These are phyloP conservation scores for Ambastaia sidthimunki DNA, from an alignment of 2,797 vertebrate genomes.

Conservation along the genomic window DNA sequence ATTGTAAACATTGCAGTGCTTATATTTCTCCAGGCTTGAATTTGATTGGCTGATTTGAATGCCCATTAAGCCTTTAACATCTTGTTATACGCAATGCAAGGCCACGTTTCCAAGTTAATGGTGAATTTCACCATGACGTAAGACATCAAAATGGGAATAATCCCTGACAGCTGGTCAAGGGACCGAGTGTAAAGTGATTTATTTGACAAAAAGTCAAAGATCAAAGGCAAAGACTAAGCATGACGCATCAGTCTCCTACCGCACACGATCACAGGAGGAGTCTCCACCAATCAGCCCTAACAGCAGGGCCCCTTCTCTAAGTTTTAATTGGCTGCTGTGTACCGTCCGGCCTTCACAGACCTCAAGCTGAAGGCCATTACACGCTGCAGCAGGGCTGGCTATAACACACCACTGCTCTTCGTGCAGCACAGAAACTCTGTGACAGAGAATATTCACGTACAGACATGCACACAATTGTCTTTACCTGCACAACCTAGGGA, in stretches of 20 bases:
- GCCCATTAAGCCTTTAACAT: background rate
- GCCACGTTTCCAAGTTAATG: conserved; percentile 66
- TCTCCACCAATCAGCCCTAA: conserved; percentile 71
- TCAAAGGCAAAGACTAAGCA: conserved; percentile 64
- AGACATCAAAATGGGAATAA: conserved; percentile 66
- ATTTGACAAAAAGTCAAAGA: conserved; percentile 70
- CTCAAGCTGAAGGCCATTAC: conserved; percentile 69
- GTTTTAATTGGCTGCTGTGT: conserved; percentile 76
- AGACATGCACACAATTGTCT: conserved; percentile 10
- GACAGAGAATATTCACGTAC: background rate
- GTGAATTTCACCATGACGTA: conserved; percentile 64
- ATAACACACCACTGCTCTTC: conserved; percentile 19
- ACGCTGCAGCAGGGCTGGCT: conserved; percentile 61
- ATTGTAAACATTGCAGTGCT: background rate
- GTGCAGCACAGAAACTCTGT: conserved; percentile 9
- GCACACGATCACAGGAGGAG: conserved; percentile 54
- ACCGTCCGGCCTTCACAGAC: conserved; percentile 63
- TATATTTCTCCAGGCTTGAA: background rate
- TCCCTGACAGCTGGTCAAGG: conserved; percentile 70
- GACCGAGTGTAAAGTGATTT: conserved; percentile 69
- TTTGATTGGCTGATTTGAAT: background rate
- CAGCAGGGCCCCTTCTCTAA: conserved; percentile 61
- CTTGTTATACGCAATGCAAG: conserved; percentile 26
- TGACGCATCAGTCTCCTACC: conserved; percentile 42
- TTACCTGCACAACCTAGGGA: background rate